Conservation (phyloP, 2,888 invertebrate species). For the Ariolimax columbianus region DNA sequence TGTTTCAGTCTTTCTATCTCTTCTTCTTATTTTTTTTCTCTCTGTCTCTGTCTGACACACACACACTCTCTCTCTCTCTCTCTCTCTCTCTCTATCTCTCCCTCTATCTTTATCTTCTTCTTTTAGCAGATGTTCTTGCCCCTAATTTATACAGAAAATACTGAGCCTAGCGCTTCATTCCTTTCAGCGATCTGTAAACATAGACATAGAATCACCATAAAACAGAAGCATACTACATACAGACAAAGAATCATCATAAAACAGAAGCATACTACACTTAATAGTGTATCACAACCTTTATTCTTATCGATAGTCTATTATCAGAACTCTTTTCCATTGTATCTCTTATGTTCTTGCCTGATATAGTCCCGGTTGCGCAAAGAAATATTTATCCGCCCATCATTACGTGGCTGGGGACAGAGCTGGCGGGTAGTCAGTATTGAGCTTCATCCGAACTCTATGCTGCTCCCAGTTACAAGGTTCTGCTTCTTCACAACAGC, state of each 20-base stretch:
- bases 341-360: not conserved
- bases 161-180: no score
- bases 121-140: no score
- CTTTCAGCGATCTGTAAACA: no score
- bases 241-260: no score
- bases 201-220: no score
- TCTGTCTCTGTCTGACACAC: no score
- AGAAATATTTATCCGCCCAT: not conserved
- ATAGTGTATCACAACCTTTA: no score
- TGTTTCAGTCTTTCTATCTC: not conserved
- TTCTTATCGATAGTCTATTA: no score
- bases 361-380: not conserved
- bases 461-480: not conserved
- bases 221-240: no score
- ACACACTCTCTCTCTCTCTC: no score
- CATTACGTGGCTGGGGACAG: not conserved
- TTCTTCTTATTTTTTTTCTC: not conserved
- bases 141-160: no score
- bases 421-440: not conserved
- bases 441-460: not conserved
- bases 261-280: not conserved
- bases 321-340: not conserved
- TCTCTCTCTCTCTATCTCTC: constrained; percentile 32
- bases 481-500: not conserved
- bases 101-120: not conserved